Percentiles rank a stretch among this genome's conserved stretches.
phyloP scores from a whole-genome alignment of 64 coral and sea anemone species.

The Stichodactyla helianthus region DNA sequence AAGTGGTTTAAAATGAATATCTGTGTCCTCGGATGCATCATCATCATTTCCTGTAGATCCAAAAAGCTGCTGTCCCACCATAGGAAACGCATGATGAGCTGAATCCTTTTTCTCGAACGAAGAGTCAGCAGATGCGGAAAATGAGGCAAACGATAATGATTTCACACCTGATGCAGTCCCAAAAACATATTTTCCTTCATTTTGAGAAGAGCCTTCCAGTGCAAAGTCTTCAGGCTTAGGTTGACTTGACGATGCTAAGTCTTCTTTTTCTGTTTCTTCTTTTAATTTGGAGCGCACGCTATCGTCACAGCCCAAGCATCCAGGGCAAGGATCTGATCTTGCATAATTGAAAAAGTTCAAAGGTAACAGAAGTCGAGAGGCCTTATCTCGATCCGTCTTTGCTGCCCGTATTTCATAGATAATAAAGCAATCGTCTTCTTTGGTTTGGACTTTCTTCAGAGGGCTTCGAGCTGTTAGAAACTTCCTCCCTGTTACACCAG shows the following conservation, averaged over 20 bases:
- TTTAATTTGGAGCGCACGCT: background rate
- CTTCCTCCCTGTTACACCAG: slow-evolving; percentile 25
- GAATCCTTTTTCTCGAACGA: slow-evolving; percentile 33
- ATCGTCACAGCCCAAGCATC: slow-evolving; percentile 42
- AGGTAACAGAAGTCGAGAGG: slow-evolving; percentile 61
- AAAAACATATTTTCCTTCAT: slow-evolving; percentile 1
- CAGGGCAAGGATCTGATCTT: slow-evolving; percentile 39
- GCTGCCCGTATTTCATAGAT: slow-evolving; percentile 71
- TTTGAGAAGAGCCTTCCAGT: background rate
- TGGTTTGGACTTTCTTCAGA: slow-evolving; percentile 42
- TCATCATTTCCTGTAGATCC: slow-evolving; percentile 30
- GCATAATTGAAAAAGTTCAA: slow-evolving; percentile 80
- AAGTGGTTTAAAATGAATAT: slow-evolving; percentile 79
- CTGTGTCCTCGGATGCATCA: slow-evolving; percentile 19
- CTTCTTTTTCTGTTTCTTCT: background rate
- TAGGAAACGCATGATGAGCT: slow-evolving; percentile 43
- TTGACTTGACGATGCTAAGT: background rate
- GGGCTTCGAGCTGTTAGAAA: slow-evolving; percentile 67
- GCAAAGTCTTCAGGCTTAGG: background rate
- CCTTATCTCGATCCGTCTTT: slow-evolving; percentile 70
- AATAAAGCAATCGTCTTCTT: slow-evolving; percentile 62
- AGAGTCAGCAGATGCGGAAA: slow-evolving; percentile 18
- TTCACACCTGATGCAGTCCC: background rate
- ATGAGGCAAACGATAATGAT: slow-evolving; percentile 38
- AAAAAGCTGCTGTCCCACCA: slow-evolving; percentile 77